Evolutionary conservation across 1,140 invertebrate genomes (phyloP), one percentile per base, ranked within the genome.

Genomic region (Leptestheria dahalacensis): DNA sequence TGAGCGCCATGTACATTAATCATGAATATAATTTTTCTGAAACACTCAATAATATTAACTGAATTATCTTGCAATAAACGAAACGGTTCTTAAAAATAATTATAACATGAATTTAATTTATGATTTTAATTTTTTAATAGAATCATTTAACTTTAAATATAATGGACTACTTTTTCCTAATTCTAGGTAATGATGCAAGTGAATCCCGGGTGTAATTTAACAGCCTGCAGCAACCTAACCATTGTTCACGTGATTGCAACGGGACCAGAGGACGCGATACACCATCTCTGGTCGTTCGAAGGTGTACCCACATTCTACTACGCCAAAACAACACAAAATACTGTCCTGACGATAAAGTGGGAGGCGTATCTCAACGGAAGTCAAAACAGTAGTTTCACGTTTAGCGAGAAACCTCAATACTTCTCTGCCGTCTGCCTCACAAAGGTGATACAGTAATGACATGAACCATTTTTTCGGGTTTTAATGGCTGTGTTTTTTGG

Each of bases 281-380:
- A 81, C 64, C 78, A 79, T 63, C 55, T 81, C 24, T 81, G 79
- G 79, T 78, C 79, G 65, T 79, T 81, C 62, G 73, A 73, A 28
- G 68, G 73, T 15, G 69, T 71, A 54, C 79, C 79, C 0, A 74
- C 75, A 1, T 60, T 80, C 9, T 64, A 80, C 3, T 66, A 77
- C 24, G 73, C 74, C 1, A 62, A 78, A 1, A 74, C 75, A 21
- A 65, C 69, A 0, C 48, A 64, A 0, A 73, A 74, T 50, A 68
- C 74, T 15, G 67, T 69, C 28, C 28, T 80, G 6, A 62, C 69
- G 29, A 70, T 81, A 29, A 63, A 62, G 46, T 81, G 78, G 78
- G 49, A 71, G 15, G 26, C 25, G 12, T 66, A 64, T 24, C 11
- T 59, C 10, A 50, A 29, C 6, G 64, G 60, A 10, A 64, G 55